phyloP scores from a whole-genome alignment of 2,888 invertebrate genomes.

The Volucella bombylans region DNA sequence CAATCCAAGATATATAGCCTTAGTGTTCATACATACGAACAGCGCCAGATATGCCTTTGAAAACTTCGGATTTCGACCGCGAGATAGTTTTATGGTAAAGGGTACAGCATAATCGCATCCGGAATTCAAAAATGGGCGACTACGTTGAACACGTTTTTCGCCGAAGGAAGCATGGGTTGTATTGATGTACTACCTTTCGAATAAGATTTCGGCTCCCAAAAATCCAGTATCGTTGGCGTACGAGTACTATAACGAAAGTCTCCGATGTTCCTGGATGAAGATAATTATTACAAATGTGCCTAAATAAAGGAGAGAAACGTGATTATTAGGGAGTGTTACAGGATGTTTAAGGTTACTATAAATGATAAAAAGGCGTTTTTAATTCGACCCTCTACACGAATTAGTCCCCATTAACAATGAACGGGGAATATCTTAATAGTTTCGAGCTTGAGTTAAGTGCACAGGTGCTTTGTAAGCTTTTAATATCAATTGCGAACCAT shows the following conservation, averaged over 20 bases:
- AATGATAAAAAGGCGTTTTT: neutral
- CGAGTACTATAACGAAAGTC: neutral
- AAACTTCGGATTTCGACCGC: too few relatives aligned
- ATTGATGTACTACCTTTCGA: neutral
- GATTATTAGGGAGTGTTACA: neutral
- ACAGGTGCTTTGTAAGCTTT: too few relatives aligned
- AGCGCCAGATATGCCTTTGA: neutral
- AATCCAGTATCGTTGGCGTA: too few relatives aligned
- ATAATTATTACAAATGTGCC: neutral
- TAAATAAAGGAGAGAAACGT: neutral
- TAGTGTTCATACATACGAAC: too few relatives aligned
- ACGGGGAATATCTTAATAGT: too few relatives aligned
- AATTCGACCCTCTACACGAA: too few relatives aligned
- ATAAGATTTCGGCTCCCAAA: too few relatives aligned
- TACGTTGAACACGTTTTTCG: neutral
- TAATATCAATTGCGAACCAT: too few relatives aligned
- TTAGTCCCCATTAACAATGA: too few relatives aligned
- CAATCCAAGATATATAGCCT: too few relatives aligned
- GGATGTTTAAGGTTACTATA: neutral
- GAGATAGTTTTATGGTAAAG: too few relatives aligned
- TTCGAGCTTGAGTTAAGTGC: too few relatives aligned
- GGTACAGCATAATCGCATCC: neutral
- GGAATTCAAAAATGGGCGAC: neutral
- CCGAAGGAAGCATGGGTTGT: neutral
- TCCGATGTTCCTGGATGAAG: neutral